A percentile compares a stretch with the other conserved stretches of the same genome.
Conservation (phyloP, 2,113 vertebrate genomes). For the Antigone vipio region DNA sequence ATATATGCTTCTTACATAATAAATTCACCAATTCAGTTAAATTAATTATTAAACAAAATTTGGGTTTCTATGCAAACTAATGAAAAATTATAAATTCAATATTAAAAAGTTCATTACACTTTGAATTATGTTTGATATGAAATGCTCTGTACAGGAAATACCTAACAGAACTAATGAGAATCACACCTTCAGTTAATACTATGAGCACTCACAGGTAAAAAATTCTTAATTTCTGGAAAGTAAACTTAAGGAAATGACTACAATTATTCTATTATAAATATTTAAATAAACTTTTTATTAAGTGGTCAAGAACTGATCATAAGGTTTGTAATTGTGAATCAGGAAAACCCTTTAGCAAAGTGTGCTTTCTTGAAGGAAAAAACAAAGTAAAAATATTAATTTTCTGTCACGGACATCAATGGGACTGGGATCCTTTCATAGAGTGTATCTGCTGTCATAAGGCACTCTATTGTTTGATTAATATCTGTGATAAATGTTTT, state of each 20-base stretch:
- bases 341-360: neutral
- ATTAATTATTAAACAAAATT: conserved; percentile 19
- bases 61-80: neutral
- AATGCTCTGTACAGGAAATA: neutral
- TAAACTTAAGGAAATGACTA: neutral
- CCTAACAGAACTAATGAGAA: neutral
- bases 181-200: neutral
- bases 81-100: neutral
- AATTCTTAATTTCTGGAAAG: neutral
- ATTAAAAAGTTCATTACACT: conserved; percentile 13
- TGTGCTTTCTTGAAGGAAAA: neutral
- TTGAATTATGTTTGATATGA: neutral
- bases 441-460: neutral
- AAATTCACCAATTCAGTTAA: neutral
- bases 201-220: neutral
- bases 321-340: neutral
- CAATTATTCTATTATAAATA: neutral
- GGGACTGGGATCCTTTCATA: neutral
- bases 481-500: neutral
- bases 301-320: neutral
- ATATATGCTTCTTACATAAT: neutral
- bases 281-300: neutral
- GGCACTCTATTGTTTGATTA: neutral
- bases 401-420: neutral
- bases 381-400: neutral